These are phyloP conservation scores for Rhynchopsitta pachyrhyncha DNA, from an alignment of 2,113 vertebrate species.

Conservation along the genomic window DNA sequence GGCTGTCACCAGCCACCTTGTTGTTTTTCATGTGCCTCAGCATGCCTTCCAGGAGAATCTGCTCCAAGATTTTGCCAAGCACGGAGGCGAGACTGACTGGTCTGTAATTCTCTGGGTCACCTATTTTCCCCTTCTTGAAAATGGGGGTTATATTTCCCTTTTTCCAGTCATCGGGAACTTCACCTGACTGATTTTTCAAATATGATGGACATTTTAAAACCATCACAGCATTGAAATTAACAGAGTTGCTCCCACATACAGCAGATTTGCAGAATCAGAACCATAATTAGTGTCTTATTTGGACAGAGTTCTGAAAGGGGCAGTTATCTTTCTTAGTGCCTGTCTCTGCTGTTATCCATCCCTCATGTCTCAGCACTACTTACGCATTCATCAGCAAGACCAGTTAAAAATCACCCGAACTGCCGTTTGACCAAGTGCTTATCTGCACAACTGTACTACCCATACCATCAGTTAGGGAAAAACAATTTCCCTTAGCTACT, in stretches of 20 bases:
- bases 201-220: neutral
- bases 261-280: neutral
- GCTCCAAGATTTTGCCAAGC: too few species aligned
- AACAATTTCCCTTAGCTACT: slow-evolving; percentile 76
- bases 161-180: too few species aligned
- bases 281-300: neutral
- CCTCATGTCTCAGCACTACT: slow-evolving; percentile 39
- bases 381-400: slow-evolving; percentile 65
- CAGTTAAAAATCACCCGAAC: slow-evolving; percentile 48
- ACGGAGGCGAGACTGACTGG: too few species aligned
- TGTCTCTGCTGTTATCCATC: neutral
- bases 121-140: too few species aligned
- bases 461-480: slow-evolving; percentile 76
- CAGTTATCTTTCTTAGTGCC: slow-evolving; percentile 1
- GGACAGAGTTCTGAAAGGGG: neutral
- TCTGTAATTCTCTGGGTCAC: too few species aligned
- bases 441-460: slow-evolving; percentile 71
- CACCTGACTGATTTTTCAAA: too few species aligned
- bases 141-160: too few species aligned
- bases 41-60: too few species aligned
- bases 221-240: neutral
- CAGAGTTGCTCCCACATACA: neutral
- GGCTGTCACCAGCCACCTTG: too few species aligned
- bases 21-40: too few species aligned
- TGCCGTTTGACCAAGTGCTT: slow-evolving; percentile 67